Evolutionary conservation across 2,113 vertebrate species (phyloP).

Genomic region (Notiomystis cincta): DNA sequence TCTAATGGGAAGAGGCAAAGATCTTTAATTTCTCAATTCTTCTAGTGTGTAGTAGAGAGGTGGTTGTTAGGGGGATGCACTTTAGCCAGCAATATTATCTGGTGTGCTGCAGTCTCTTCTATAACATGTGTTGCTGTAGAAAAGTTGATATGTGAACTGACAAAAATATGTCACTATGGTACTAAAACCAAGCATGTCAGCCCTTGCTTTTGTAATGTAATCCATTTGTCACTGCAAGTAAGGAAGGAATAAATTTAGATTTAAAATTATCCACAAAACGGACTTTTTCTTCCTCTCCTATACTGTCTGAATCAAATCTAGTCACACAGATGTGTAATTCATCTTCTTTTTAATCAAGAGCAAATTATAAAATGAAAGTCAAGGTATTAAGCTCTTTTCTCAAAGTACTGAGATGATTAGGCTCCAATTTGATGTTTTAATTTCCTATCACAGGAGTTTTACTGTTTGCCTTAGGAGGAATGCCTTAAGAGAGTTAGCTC

Average conservation of each 20-base stretch:
- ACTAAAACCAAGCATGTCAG: not conserved
- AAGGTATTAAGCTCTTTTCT: not conserved
- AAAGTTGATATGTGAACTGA: not conserved
- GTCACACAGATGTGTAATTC: constrained; percentile 10
- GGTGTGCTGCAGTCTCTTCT: not conserved
- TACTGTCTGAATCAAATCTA: constrained; percentile 5
- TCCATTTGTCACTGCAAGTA: not conserved
- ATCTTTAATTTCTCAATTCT: not conserved
- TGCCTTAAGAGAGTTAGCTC: not conserved
- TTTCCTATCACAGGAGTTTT: constrained; percentile 1
- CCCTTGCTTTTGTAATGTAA: not conserved
- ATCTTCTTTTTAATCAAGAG: constrained; percentile 55
- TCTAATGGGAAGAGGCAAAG: not conserved
- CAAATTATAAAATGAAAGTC: constrained; percentile 21
- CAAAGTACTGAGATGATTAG: not conserved
- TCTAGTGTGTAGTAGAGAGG: not conserved
- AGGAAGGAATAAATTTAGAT: not conserved
- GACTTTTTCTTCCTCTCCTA: not conserved
- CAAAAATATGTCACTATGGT: not conserved
- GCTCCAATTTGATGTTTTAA: not conserved
- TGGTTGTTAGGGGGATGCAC: not conserved
- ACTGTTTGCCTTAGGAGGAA: not conserved
- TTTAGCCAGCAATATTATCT: not conserved
- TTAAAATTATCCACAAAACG: not conserved
- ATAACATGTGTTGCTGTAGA: not conserved